Percentiles rank a stretch among this genome's conserved stretches.
Evolutionary conservation across 2,888 invertebrate species (phyloP).

Genomic region (Hirtodrosophila cameraria): DNA sequence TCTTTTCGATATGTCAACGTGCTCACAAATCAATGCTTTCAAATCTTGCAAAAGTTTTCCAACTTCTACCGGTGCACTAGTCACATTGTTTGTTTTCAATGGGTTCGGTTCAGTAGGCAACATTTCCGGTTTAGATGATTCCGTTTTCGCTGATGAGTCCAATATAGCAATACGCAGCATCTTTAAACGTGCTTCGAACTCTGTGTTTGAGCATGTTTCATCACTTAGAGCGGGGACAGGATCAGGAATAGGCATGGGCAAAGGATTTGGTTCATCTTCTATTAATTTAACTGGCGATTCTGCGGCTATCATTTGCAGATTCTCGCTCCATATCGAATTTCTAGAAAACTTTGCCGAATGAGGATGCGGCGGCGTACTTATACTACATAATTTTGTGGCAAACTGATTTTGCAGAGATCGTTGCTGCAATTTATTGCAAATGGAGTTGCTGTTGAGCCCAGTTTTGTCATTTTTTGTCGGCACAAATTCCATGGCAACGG

Average conservation of each 20-base stretch:
- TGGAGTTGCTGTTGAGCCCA: background rate
- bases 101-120: background rate
- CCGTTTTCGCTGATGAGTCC: conserved; percentile 20
- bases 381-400: conserved; percentile 16
- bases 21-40: conserved; percentile 29
- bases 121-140: background rate
- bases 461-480: conserved; percentile 9
- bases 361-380: conserved; percentile 30
- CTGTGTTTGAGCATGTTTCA: conserved; percentile 36
- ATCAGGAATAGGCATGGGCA: background rate
- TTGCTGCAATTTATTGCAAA: conserved; percentile 2
- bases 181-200: conserved; percentile 59
- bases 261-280: conserved; percentile 46
- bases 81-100: background rate
- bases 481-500: conserved; percentile 33
- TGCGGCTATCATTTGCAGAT: conserved; percentile 60
- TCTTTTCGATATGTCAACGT: conserved; percentile 41
- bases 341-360: background rate
- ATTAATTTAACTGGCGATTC: conserved; percentile 61
- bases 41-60: conserved; percentile 35
- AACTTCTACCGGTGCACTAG: background rate
- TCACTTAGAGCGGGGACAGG: conserved; percentile 16
- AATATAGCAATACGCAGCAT: conserved; percentile 53
- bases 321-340: conserved; percentile 36
- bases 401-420: conserved; percentile 50